A percentile compares a stretch with the other conserved stretches of the same genome.
Conservation (phyloP, 2,113 vertebrate genomes). For the Caranx melampygus region DNA sequence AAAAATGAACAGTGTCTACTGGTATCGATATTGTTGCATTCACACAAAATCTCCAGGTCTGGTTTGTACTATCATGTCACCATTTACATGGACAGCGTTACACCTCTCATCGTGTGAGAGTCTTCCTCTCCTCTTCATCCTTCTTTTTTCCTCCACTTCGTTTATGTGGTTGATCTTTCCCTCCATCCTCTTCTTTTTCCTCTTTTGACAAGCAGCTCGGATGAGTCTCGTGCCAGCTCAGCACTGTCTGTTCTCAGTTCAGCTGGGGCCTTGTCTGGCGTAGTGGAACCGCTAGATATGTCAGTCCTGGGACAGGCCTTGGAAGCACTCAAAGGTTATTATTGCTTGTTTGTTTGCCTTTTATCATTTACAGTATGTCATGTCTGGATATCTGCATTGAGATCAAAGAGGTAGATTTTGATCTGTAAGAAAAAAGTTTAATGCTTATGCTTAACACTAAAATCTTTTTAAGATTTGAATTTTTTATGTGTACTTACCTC, state of each 20-base stretch:
- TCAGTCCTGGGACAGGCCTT: slow-evolving; percentile 51
- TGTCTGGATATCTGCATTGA: not conserved
- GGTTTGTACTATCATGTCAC: not conserved
- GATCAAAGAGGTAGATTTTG: no score
- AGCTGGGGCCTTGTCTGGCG: slow-evolving; percentile 46
- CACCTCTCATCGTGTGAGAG: no score
- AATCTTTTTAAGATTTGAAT: no score
- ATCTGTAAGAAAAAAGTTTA: not conserved
- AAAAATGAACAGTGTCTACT: no score
- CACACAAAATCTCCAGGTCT: not conserved
- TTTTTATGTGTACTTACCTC: not conserved
- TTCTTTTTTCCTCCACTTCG: not conserved
- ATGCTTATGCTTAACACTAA: not conserved
- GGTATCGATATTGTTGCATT: not conserved
- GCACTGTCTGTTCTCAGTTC: slow-evolving; percentile 58
- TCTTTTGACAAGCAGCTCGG: slow-evolving; percentile 61
- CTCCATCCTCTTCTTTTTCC: slow-evolving; percentile 2
- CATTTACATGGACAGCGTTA: not conserved
- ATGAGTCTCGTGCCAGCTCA: slow-evolving; percentile 57
- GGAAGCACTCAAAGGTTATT: slow-evolving; percentile 73
- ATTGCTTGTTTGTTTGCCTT: not conserved
- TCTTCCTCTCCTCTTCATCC: not conserved
- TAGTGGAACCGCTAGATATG: slow-evolving; percentile 52
- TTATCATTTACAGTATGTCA: not conserved
- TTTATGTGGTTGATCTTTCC: not conserved